These are phyloP conservation scores for Pogoniulus pusillus DNA, from an alignment of 2,797 vertebrate genomes.

Conservation along the genomic window DNA sequence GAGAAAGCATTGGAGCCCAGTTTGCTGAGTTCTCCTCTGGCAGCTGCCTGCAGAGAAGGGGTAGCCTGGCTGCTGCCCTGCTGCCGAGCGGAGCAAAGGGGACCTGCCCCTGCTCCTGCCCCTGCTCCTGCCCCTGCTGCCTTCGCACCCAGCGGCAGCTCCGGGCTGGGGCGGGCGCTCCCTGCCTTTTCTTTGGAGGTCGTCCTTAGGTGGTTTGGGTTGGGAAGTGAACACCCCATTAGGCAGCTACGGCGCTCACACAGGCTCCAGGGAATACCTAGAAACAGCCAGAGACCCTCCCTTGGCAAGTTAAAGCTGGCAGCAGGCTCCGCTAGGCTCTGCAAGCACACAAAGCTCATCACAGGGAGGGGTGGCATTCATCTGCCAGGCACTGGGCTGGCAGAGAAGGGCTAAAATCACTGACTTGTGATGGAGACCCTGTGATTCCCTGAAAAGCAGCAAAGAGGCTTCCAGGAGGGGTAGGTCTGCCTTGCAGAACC, in stretches of 20 bases:
- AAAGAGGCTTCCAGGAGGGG: background rate
- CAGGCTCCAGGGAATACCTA: background rate
- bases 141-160: background rate
- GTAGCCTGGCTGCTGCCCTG: background rate
- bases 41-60: background rate
- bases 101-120: background rate
- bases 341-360: accelerated
- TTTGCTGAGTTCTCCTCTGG: background rate
- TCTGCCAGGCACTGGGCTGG: background rate
- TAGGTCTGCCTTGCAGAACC: background rate
- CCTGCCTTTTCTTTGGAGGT: background rate
- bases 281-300: background rate
- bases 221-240: background rate
- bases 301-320: background rate
- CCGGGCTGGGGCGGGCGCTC: background rate
- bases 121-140: background rate
- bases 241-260: background rate
- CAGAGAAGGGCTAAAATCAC: background rate
- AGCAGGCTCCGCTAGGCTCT: background rate
- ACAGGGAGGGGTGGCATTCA: accelerated
- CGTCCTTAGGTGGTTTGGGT: background rate
- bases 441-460: background rate
- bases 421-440: background rate
- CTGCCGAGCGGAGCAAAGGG: background rate
- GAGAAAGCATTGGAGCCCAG: background rate